These are phyloP conservation scores for Halictus ligatus DNA, from an alignment of 2,888 invertebrate genomes.

Conservation along the genomic window DNA sequence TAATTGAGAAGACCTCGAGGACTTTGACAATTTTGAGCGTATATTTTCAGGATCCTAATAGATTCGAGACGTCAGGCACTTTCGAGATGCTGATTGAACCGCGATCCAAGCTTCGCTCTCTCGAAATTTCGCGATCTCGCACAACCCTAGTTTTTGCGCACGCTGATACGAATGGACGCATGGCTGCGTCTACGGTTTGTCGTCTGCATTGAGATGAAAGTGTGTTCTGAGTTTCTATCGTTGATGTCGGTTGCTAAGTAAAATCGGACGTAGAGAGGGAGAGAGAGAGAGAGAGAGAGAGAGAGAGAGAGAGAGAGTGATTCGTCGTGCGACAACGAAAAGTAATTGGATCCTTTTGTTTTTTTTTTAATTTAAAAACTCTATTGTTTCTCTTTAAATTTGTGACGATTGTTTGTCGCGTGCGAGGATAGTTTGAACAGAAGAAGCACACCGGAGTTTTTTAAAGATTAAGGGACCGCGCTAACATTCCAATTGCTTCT, in stretches of 20 bases:
- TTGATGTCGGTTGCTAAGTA: neutral
- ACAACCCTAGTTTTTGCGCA: neutral
- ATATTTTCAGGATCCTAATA: too few relatives aligned
- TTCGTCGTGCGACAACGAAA: neutral
- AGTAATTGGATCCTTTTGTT: neutral
- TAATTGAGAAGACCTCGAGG: neutral
- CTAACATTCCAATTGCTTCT: constrained; percentile 9
- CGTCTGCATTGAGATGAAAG: constrained; percentile 9
- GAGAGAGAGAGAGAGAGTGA: neutral
- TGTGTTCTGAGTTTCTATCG: neutral
- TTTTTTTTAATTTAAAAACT: neutral
- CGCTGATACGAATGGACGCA: constrained; percentile 29
- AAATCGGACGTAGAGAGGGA: neutral
- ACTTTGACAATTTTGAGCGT: neutral
- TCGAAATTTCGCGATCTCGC: neutral
- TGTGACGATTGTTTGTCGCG: neutral
- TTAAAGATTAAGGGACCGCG: neutral
- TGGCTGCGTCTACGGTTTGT: constrained; percentile 63
- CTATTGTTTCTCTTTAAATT: neutral
- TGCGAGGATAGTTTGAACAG: neutral
- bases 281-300: neutral
- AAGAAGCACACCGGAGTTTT: neutral
- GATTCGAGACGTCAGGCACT: neutral
- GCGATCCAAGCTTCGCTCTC: neutral
- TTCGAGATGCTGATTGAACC: neutral